Percentiles rank a stretch among this genome's conserved stretches.
Conservation (phyloP, 2,113 vertebrate genomes). For the Osmerus eperlanus region DNA sequence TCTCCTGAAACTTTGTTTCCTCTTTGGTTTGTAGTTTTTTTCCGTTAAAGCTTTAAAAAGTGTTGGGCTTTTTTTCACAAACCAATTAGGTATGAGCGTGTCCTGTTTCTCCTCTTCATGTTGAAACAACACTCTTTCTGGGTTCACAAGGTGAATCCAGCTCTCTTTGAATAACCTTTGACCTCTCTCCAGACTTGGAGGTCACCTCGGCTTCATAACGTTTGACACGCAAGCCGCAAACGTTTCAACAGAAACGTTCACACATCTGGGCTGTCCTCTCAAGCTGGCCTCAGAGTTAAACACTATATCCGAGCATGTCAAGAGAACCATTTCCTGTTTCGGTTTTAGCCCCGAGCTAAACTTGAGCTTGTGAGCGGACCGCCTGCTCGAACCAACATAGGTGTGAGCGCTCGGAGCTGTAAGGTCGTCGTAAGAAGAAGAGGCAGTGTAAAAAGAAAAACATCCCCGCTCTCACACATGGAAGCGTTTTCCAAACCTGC, state of each 20-base stretch:
- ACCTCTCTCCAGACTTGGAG: slow-evolving; percentile 21
- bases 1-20: not conserved
- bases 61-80: too few species aligned
- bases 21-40: not conserved
- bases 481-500: slow-evolving; percentile 59
- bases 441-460: slow-evolving; percentile 25
- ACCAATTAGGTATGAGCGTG: slow-evolving; percentile 5
- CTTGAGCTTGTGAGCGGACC: slow-evolving; percentile 41
- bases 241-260: slow-evolving; percentile 32
- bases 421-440: slow-evolving; percentile 19
- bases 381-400: slow-evolving; percentile 34
- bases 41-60: too few species aligned
- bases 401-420: slow-evolving; percentile 10
- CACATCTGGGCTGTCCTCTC: slow-evolving; percentile 41
- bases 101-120: slow-evolving; percentile 7
- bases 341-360: slow-evolving; percentile 45
- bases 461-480: slow-evolving; percentile 62
- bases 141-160: slow-evolving; percentile 10
- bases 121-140: slow-evolving; percentile 20
- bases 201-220: slow-evolving; percentile 41
- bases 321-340: slow-evolving; percentile 54
- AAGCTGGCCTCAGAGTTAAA: slow-evolving; percentile 34
- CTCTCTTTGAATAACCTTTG: slow-evolving; percentile 4
- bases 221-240: slow-evolving; percentile 9
- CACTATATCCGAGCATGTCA: slow-evolving; percentile 39